Conservation (phyloP, 2,113 vertebrate species). For the Merops nubicus region DNA sequence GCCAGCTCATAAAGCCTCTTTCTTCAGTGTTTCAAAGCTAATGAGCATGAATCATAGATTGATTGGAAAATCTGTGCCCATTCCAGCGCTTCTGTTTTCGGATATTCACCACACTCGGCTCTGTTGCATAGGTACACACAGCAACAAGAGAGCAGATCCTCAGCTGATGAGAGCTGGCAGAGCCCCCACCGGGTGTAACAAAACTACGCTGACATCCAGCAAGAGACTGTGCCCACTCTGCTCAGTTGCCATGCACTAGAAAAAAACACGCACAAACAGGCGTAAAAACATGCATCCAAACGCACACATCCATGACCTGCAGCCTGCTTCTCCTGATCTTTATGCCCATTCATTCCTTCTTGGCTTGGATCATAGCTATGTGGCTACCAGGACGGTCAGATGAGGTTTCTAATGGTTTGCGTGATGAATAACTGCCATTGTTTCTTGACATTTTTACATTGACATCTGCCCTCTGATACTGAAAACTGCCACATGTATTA, state of each 20-base stretch:
- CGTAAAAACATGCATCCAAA: rapidly evolving
- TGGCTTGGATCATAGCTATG: background rate
- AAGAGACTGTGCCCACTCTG: background rate
- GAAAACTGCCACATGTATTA: background rate
- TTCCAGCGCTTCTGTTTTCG: slow-evolving; percentile 5
- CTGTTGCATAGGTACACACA: background rate
- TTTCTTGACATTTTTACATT: background rate
- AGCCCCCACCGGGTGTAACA: rapidly evolving
- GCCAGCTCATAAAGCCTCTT: slow-evolving; percentile 53
- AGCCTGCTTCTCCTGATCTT: background rate
- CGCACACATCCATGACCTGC: rapidly evolving
- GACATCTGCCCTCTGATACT: background rate
- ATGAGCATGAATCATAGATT: slow-evolving; percentile 38
- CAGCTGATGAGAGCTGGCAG: background rate
- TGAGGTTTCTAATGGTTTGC: background rate
- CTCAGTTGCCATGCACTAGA: background rate
- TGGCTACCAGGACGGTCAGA: background rate
- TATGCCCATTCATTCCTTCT: background rate
- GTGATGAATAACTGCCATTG: background rate
- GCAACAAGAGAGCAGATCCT: background rate
- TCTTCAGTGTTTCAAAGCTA: slow-evolving; percentile 39
- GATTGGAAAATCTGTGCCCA: background rate
- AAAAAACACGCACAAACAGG: background rate
- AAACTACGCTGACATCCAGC: background rate
- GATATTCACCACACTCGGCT: background rate